A percentile compares a stretch with the other conserved stretches of the same genome.
Conservation (phyloP, 1,140 invertebrate species). For the Popillia japonica region DNA sequence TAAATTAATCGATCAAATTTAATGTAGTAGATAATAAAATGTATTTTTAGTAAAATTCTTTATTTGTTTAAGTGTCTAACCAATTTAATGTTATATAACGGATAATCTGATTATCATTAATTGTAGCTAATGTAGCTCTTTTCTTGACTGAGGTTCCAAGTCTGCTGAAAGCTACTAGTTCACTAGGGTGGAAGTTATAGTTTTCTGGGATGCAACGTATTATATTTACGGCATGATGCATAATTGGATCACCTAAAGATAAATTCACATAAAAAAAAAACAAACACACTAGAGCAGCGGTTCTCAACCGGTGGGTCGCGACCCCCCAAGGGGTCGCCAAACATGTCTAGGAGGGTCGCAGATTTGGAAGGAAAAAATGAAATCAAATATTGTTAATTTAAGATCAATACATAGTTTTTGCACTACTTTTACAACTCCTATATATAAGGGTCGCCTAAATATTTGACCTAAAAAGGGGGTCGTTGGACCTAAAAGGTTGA, state of each 20-base stretch:
- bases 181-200: slow-evolving; percentile 57
- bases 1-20: slow-evolving; percentile 75
- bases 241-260: slow-evolving; percentile 66
- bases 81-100: slow-evolving; percentile 67
- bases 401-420: too few species aligned
- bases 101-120: slow-evolving; percentile 58
- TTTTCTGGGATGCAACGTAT: slow-evolving; percentile 59
- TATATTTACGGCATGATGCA: slow-evolving; percentile 70
- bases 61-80: slow-evolving; percentile 54
- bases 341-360: too few species aligned
- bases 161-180: slow-evolving; percentile 65
- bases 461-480: too few species aligned
- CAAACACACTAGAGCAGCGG: too few species aligned
- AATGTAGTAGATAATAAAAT: slow-evolving; percentile 48
- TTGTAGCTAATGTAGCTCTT: slow-evolving; percentile 63
- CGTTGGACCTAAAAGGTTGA: too few species aligned
- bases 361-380: too few species aligned
- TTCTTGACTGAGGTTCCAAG: slow-evolving; percentile 68
- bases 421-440: too few species aligned
- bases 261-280: slow-evolving; percentile 30
- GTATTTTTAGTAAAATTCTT: slow-evolving; percentile 7
- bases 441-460: too few species aligned
- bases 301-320: too few species aligned
- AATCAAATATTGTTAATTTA: too few species aligned
- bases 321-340: too few species aligned